phyloP scores from a whole-genome alignment of 2,888 invertebrate species.

The Xanthia icteritia region DNA sequence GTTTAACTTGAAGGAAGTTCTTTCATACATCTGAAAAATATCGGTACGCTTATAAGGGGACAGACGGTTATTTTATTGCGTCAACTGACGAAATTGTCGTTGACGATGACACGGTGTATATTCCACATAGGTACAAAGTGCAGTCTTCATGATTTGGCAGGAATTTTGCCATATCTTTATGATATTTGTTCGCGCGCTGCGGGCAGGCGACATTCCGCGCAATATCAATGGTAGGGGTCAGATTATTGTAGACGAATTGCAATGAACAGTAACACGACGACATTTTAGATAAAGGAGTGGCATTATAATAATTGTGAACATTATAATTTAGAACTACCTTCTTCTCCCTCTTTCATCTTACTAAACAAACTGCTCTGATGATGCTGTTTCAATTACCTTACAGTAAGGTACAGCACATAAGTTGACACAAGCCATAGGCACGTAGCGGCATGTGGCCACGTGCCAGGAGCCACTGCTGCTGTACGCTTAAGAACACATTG shows the following conservation, averaged over 20 bases:
- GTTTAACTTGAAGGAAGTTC: constrained; percentile 24
- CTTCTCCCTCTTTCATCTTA: not conserved
- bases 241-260: not conserved
- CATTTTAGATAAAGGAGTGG: constrained; percentile 4
- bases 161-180: constrained; percentile 45
- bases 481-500: not conserved
- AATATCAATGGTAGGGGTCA: constrained; percentile 29
- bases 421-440: not conserved
- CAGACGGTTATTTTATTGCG: constrained; percentile 24
- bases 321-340: not conserved
- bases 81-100: constrained; percentile 32
- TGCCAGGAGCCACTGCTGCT: not conserved
- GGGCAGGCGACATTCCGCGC: constrained; percentile 32
- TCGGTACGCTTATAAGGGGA: not conserved
- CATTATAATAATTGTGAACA: not conserved
- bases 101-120: constrained; percentile 19
- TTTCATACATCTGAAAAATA: constrained; percentile 37
- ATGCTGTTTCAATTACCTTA: not conserved
- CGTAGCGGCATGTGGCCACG: constrained; percentile 1
- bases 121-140: constrained; percentile 11
- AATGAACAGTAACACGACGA: constrained; percentile 24
- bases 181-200: constrained; percentile 33
- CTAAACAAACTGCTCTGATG: not conserved
- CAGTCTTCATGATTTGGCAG: not conserved
- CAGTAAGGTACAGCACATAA: not conserved